Conservation (phyloP, 2,113 vertebrate species). For the Callospermophilus lateralis region DNA sequence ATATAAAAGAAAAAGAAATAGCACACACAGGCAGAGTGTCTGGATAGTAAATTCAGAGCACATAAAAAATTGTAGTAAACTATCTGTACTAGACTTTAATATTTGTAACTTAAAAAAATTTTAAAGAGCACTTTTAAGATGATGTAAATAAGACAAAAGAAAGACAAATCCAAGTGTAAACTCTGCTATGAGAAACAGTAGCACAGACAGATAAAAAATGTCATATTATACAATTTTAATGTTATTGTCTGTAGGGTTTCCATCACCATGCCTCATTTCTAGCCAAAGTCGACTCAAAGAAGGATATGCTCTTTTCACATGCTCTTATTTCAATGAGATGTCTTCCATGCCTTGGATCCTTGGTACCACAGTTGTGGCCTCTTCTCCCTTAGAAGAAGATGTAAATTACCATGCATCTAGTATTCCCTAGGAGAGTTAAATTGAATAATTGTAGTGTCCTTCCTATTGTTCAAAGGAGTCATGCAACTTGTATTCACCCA, state of each 20-base stretch:
- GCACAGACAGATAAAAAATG: constrained; percentile 19
- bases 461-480: background rate
- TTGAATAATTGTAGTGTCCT: background rate
- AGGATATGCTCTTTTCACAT: background rate
- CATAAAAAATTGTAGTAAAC: constrained; percentile 28
- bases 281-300: background rate
- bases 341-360: background rate
- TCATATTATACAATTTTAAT: constrained; percentile 60
- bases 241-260: constrained; percentile 31
- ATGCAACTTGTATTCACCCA: background rate
- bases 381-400: background rate
- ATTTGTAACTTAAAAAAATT: constrained; percentile 16
- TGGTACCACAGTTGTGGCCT: background rate
- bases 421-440: background rate
- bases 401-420: background rate
- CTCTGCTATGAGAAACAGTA: background rate
- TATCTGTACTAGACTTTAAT: constrained; percentile 42
- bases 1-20: constrained; percentile 17
- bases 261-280: background rate
- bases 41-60: background rate
- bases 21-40: background rate
- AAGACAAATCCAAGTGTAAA: constrained; percentile 57
- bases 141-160: constrained; percentile 33
- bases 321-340: constrained; percentile 50
- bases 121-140: constrained; percentile 31